Base-by-base conservation (phyloP, 2,888 invertebrate genomes). In the Mystacides longicornis region DNA sequence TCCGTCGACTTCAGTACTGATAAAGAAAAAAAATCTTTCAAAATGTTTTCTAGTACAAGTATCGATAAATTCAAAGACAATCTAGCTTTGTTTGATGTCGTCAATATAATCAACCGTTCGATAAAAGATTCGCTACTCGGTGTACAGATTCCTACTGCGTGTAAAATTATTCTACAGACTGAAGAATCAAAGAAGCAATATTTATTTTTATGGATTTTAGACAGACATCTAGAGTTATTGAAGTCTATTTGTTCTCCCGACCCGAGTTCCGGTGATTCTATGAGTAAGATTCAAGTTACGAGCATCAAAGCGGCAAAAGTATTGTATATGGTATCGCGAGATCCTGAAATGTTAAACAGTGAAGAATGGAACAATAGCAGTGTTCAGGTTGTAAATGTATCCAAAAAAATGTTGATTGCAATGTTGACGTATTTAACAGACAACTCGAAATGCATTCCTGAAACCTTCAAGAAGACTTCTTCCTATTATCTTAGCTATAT, bases 401-500 rank as follows among this genome's bases (percentile, higher is more conserved):
- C 55, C 2, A 55, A 55, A 23, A 45, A 55, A 31, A 55, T 55
- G 55, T 51, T 55, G 18, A 9, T 37, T 2, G 46, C 45, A 3
- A 21, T 27, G 3, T 31, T 43, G 1, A 14, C 46, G 4, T 77
- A 82, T 71, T 72, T 84, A 60, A 68, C 78, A 51, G 68, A 74
- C 27, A 79, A 77, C 73, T 79, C 81, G 9, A 64, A 72, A 58
- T 74, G 76, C 63, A 76, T 83, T 56, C 82, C 82, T 1, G 72
- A 71, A 57, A 69, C 73, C 49, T 81, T 78, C 66, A 73, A 79
- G 21, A 72, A 70, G 52, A 71, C 79, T 14, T 81, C 82, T 59
- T 78, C 77, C 58, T 82, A 79, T 67, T 73, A 68, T 71, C 73
- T 83, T 64, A 81, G 81, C 63, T 83, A 81, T 70, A 70, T 83